Evolutionary conservation across 1,140 invertebrate species (phyloP).

Genomic region (Thrips palmi): DNA sequence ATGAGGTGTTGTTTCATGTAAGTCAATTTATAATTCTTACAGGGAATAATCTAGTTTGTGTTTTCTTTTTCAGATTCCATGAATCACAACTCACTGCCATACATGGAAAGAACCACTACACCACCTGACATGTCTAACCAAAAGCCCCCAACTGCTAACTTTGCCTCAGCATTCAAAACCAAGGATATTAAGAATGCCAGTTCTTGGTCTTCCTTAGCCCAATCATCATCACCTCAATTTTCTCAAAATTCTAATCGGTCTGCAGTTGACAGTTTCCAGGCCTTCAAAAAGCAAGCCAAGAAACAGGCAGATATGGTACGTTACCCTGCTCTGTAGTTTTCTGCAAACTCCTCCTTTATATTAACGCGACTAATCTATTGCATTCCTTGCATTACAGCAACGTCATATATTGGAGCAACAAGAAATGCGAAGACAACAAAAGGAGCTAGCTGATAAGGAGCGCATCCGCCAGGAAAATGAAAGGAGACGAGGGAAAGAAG

Average conservation of each 20-base stretch:
- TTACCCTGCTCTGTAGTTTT: slow-evolving; percentile 3
- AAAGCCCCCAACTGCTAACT: slow-evolving; percentile 32
- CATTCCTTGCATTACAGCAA: slow-evolving; percentile 29
- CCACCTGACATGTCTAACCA: no score
- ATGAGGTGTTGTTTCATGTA: not conserved
- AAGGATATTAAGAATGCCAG: slow-evolving; percentile 73
- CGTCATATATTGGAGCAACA: slow-evolving; percentile 65
- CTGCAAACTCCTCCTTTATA: not conserved
- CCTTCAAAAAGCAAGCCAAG: slow-evolving; percentile 87
- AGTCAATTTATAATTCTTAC: not conserved
- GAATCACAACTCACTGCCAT: slow-evolving; percentile 10
- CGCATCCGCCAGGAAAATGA: slow-evolving; percentile 59
- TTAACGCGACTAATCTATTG: not conserved
- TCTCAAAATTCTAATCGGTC: slow-evolving; percentile 20
- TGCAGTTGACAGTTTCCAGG: slow-evolving; percentile 41
- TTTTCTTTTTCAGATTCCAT: not conserved
- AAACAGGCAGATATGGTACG: slow-evolving; percentile 74
- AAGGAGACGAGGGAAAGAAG: slow-evolving; percentile 52
- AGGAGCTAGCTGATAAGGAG: slow-evolving; percentile 70
- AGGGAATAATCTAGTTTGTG: not conserved
- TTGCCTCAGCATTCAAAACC: slow-evolving; percentile 43
- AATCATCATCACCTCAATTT: slow-evolving; percentile 55
- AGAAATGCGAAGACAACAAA: slow-evolving; percentile 52
- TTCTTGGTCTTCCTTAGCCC: slow-evolving; percentile 81
- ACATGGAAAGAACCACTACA: no score